Evolutionary conservation across 2,888 invertebrate genomes (phyloP).

Genomic region (Yponomeuta sedellus): DNA sequence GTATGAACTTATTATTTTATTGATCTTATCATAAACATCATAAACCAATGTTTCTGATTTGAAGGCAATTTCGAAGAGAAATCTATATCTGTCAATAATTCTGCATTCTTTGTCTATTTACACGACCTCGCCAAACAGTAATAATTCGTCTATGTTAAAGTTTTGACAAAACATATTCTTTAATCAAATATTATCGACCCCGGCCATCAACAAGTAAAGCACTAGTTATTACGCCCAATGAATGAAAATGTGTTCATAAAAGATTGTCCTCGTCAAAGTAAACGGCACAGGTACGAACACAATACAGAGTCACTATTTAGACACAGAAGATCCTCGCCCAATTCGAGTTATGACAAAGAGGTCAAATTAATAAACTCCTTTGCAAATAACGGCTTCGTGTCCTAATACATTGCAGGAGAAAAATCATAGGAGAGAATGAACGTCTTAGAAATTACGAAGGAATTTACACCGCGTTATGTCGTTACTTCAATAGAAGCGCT

Average conservation of each 20-base stretch:
- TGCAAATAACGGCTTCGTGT: neutral
- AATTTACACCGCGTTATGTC: conserved; percentile 33
- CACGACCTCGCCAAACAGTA: neutral
- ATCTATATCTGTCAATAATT: neutral
- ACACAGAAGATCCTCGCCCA: neutral
- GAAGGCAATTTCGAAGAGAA: no score
- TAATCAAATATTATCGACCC: neutral
- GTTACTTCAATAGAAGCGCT: conserved; percentile 38
- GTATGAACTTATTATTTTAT: neutral
- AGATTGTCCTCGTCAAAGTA: neutral
- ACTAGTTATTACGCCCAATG: neutral
- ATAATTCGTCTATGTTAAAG: no score
- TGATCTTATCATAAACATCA: no score
- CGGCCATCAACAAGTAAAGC: neutral
- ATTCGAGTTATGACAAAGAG: neutral
- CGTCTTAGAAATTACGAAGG: conserved; percentile 8
- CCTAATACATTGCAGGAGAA: neutral
- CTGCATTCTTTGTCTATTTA: neutral
- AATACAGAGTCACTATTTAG: neutral
- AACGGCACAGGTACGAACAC: neutral
- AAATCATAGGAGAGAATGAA: neutral
- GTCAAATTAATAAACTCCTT: no score
- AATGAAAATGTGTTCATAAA: neutral
- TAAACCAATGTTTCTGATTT: no score
- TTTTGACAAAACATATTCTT: neutral